phyloP scores from a whole-genome alignment of 2,113 vertebrate genomes.

The Chionomys nivalis region DNA sequence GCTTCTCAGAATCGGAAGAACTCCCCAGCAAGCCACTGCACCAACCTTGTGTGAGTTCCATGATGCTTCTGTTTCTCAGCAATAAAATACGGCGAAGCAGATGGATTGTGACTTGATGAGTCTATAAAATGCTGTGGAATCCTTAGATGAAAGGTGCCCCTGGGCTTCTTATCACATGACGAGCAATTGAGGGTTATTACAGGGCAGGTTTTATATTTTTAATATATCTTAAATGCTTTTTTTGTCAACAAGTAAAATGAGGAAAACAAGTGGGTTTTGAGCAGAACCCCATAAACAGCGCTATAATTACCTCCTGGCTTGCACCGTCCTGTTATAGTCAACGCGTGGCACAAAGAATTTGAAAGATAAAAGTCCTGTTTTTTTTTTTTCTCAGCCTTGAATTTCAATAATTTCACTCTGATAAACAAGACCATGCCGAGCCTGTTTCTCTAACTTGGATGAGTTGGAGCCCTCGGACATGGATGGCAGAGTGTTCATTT shows the following conservation, averaged over 20 bases:
- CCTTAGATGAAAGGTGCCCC: constrained; percentile 53
- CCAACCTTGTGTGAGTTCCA: constrained; percentile 45
- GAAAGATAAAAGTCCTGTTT: constrained; percentile 60
- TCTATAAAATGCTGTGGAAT: constrained; percentile 38
- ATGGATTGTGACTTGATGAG: constrained; percentile 67
- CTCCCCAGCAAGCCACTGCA: background rate
- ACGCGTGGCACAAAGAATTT: background rate
- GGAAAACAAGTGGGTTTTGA: constrained; percentile 24
- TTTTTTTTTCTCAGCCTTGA: background rate
- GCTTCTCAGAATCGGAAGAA: constrained; percentile 42
- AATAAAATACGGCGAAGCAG: constrained; percentile 67
- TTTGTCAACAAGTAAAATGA: constrained; percentile 8
- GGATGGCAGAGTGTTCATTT: constrained; percentile 46
- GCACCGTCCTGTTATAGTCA: background rate
- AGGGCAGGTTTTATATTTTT: constrained; percentile 68
- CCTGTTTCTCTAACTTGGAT: constrained; percentile 65
- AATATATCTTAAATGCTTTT: constrained; percentile 61
- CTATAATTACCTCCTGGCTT: constrained; percentile 39
- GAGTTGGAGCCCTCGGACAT: background rate
- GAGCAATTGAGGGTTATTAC: background rate
- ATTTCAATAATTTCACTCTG: background rate
- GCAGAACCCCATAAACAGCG: constrained; percentile 45
- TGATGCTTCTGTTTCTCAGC: constrained; percentile 9
- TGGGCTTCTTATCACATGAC: constrained; percentile 56
- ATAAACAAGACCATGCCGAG: constrained; percentile 39